A percentile compares a stretch with the other conserved stretches of the same genome.
Evolutionary conservation across 53 echinoderm and acorn worm species (phyloP).

Genomic region (Temnopleurus reevesii): DNA sequence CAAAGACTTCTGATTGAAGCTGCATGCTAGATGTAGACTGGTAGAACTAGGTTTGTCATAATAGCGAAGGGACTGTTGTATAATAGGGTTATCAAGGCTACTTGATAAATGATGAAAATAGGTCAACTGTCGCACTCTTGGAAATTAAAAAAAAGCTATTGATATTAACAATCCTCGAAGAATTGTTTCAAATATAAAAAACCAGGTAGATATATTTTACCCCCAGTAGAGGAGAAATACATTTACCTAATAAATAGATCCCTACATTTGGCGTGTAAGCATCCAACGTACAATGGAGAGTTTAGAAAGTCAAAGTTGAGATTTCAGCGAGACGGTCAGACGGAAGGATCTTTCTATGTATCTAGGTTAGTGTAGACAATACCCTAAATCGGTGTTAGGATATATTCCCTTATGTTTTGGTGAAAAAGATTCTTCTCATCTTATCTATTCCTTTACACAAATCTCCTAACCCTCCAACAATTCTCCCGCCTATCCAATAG

Average conservation of each 20-base stretch:
- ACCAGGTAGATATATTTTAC: too few species aligned
- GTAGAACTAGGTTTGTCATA: neutral
- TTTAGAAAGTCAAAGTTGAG: neutral
- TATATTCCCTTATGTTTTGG: neutral
- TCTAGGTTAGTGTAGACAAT: constrained; percentile 52
- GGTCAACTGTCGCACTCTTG: neutral
- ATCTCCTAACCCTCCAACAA: neutral
- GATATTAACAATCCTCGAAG: neutral
- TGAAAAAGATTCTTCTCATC: neutral
- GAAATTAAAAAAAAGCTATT: neutral
- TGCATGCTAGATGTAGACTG: neutral
- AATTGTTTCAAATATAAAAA: neutral
- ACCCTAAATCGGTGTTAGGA: constrained; percentile 48
- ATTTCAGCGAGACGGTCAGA: neutral
- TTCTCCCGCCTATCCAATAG: neutral
- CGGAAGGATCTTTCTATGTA: neutral
- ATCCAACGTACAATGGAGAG: too few species aligned
- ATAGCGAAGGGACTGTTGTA: neutral
- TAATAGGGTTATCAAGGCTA: neutral
- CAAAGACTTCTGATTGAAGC: neutral
- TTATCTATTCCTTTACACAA: neutral
- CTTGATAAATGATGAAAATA: neutral
- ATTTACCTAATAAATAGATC: too few species aligned
- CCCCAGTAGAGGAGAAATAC: too few species aligned
- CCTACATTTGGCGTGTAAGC: too few species aligned